phyloP scores from a whole-genome alignment of 1,140 invertebrate species.

The Formica selysi region DNA sequence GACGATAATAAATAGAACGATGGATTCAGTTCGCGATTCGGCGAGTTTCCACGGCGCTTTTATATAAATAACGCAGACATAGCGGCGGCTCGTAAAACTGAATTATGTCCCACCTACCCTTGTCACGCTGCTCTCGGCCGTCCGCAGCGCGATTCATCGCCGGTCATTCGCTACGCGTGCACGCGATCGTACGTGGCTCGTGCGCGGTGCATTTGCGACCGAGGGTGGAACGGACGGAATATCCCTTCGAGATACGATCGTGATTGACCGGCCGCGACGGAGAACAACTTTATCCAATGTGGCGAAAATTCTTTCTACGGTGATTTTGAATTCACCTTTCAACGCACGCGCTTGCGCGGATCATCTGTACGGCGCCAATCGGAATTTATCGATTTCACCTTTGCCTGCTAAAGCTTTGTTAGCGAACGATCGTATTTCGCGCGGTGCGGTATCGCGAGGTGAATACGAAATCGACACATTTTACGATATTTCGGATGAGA shows the following conservation, averaged over 20 bases:
- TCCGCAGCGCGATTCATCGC: conserved; percentile 35
- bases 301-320: conserved; percentile 60
- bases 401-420: conserved; percentile 53
- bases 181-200: conserved; percentile 59
- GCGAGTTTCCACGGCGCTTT: conserved; percentile 56
- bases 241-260: conserved; percentile 50
- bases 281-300: conserved; percentile 64
- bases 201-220: conserved; percentile 32
- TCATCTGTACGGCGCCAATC: conserved; percentile 38
- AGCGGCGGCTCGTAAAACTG: conserved; percentile 74
- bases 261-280: conserved; percentile 61
- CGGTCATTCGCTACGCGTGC: conserved; percentile 54
- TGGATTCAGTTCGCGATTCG: conserved; percentile 63
- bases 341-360: conserved; percentile 26
- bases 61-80: conserved; percentile 71
- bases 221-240: background rate
- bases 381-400: conserved; percentile 64
- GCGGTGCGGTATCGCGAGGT: conserved; percentile 16
- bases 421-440: conserved; percentile 46
- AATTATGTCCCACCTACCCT: conserved; percentile 73
- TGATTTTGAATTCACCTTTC: conserved; percentile 62
- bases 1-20: conserved; percentile 70
- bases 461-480: conserved; percentile 50
- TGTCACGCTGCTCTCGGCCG: conserved; percentile 17
- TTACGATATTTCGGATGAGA: conserved; percentile 37